Evolutionary conservation across 2,888 invertebrate genomes (phyloP), one percentile per base, ranked within the genome.

Genomic region (Cryptocephalus primarius): DNA sequence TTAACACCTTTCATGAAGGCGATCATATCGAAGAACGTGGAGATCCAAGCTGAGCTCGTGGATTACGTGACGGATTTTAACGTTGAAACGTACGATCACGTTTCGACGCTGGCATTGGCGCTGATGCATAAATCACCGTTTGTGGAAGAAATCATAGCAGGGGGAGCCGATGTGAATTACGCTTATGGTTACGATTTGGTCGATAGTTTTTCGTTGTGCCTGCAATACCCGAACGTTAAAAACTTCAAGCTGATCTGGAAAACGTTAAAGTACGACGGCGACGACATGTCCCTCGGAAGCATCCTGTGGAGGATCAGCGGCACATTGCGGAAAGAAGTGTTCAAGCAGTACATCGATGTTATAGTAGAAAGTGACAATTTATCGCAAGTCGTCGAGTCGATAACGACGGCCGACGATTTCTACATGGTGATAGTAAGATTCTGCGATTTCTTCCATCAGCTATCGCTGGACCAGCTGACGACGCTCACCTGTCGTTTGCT

Each of bases 1-100:
- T 43, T 58, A 12, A 61, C 60, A 8, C 60, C 62, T 8, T 60
- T 63, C 42, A 60, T 61, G 59, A 55, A 58, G 42, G 55, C 61
- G 2, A 41, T 62, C 11, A 48, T 54, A 33, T 8, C 43, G 1
- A 52, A 52, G 40, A 50, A 54, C 46, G 43, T 51, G 8, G 50
- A 54, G 42, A 54, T 63, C n/a, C 58, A 58, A 43, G 44, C 45
- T 1, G 48, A 50, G 31, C 45, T 64, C 42, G 42, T 63, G 12
- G 52, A 60, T 33, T 61, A 59, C 43, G 58, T 59, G n/a, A 47
- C 46, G 8, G 59, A 61, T 51, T 61, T 64, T 46, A 59, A 61
- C 49, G 33, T 44, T n/a, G 48, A 47, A 43, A 52, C 57, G 1
- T 42, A 43, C 33, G 56, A 62, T 44, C 55, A 58, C 8, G 52